These are phyloP conservation scores for Drosophila kanapiae DNA, from an alignment of 1,140 invertebrate genomes.

Conservation along the genomic window DNA sequence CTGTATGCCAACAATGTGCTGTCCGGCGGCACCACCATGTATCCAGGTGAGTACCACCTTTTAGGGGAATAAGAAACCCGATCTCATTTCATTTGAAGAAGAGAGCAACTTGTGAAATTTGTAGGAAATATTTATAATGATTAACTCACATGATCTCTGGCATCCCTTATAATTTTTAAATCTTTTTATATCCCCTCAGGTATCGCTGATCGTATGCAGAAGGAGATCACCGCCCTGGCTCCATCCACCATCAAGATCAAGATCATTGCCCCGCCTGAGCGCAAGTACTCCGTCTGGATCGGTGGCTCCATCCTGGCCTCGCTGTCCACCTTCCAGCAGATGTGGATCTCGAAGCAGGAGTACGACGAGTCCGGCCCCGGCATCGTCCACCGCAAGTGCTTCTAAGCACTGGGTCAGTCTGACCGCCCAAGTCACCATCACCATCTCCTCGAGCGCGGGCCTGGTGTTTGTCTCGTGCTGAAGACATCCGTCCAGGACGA, in stretches of 20 bases:
- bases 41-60: slow-evolving; percentile 88
- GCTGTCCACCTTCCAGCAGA: slow-evolving; percentile 93
- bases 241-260: slow-evolving; percentile 97
- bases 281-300: slow-evolving; percentile 96
- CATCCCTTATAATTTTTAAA: too few species aligned
- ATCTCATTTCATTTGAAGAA: neutral
- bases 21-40: slow-evolving; percentile 97
- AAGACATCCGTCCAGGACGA: slow-evolving; percentile 30
- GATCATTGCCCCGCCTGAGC: slow-evolving; percentile 96
- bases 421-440: slow-evolving; percentile 40
- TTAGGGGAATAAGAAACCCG: neutral
- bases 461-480: slow-evolving; percentile 40
- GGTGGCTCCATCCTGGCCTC: slow-evolving; percentile 93
- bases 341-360: slow-evolving; percentile 93
- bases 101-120: neutral
- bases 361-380: slow-evolving; percentile 91
- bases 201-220: slow-evolving; percentile 95
- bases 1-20: slow-evolving; percentile 97
- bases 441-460: slow-evolving; percentile 51
- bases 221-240: slow-evolving; percentile 94
- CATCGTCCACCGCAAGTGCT: slow-evolving; percentile 90
- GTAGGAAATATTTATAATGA: neutral
- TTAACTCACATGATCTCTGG: neutral
- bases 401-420: slow-evolving; percentile 86
- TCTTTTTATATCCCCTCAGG: slow-evolving; percentile 83